These are phyloP conservation scores for Pachypsylla venusta DNA, from an alignment of 1,140 invertebrate species.

Conservation along the genomic window DNA sequence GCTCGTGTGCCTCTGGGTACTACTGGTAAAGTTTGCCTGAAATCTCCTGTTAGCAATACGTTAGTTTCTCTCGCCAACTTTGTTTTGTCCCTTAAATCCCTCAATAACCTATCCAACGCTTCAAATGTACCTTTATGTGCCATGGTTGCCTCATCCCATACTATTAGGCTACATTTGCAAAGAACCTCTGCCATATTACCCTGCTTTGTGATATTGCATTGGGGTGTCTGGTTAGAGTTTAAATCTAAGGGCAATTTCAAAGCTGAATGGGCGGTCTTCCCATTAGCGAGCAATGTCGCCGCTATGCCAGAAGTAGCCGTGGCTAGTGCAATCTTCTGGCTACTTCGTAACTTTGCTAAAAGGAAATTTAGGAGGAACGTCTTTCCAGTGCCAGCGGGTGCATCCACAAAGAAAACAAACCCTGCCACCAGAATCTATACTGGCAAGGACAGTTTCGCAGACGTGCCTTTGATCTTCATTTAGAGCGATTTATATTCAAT, in stretches of 20 bases:
- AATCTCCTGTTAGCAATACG: conserved; percentile 28
- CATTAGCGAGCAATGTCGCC: conserved; percentile 31
- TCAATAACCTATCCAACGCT: conserved; percentile 17
- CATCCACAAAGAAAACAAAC: conserved; percentile 21
- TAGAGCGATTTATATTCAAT: neutral
- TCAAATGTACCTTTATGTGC: conserved; percentile 10
- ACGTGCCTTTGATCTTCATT: neutral
- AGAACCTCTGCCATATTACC: conserved; percentile 21
- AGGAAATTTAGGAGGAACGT: conserved; percentile 29
- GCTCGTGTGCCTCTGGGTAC: conserved; percentile 24
- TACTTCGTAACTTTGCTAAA: conserved; percentile 21
- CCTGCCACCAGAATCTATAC: neutral
- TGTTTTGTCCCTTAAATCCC: conserved; percentile 21
- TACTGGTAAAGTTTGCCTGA: conserved; percentile 31
- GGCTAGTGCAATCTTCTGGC: conserved; percentile 26
- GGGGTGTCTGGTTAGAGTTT: neutral
- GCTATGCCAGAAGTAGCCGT: conserved; percentile 34
- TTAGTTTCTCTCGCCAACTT: conserved; percentile 21
- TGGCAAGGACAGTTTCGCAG: no score
- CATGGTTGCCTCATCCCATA: conserved; percentile 27
- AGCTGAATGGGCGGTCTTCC: conserved; percentile 29
- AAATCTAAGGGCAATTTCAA: conserved; percentile 25
- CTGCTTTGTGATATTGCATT: conserved; percentile 19
- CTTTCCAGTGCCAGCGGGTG: conserved; percentile 28
- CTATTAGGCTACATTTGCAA: conserved; percentile 22